Evolutionary conservation across 2,888 invertebrate genomes (phyloP), one percentile per base, ranked within the genome.

Genomic region (Eurytoma adleriae): DNA sequence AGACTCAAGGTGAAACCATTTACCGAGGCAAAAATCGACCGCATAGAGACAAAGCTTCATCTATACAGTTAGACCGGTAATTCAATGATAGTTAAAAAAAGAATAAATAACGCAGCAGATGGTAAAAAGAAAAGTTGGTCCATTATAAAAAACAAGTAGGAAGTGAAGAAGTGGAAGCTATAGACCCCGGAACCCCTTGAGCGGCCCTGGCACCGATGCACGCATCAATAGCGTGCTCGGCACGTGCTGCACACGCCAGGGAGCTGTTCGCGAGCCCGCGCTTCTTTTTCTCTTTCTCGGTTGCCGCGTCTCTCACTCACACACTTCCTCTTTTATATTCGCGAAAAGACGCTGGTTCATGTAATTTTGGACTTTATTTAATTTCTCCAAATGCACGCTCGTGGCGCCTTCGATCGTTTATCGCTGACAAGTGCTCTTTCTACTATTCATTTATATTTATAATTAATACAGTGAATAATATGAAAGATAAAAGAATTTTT

Each of bases 231-330:
- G 79, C 86, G 84, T 85, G 85, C 70, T 76, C 64, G 57, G 66
- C 83, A 82, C 86, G 85, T 87, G 86, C 83, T 85, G 84, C 59
- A 70, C 69, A 57, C n/a, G 74, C 62, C 18, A 52, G 67, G 67
- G 27, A n/a, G 14, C 52, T 50, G 50, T 61, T 59, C 48, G 71
- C 71, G 59, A 40, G 20, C 14, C 7, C 27, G 16, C 1, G n/a
- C 30, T 30, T 40, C 59, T 24, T 12, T 52, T 69, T 30, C 30
- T 69, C 16, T 30, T 30, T 18, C 50, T 50, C 27, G 67, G 14
- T 30, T 67, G 40, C 62, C 27, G 16, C 48, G n/a, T 68, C 54
- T 56, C 30, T 56, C 20, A 2, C 16, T 40, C 56, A 18, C 40
- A 18, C 52, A 20, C 40, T 61, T 62, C 52, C 61, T 48, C 40